phyloP scores from a whole-genome alignment of 2,113 vertebrate species.

The Dolichotis patagonum region DNA sequence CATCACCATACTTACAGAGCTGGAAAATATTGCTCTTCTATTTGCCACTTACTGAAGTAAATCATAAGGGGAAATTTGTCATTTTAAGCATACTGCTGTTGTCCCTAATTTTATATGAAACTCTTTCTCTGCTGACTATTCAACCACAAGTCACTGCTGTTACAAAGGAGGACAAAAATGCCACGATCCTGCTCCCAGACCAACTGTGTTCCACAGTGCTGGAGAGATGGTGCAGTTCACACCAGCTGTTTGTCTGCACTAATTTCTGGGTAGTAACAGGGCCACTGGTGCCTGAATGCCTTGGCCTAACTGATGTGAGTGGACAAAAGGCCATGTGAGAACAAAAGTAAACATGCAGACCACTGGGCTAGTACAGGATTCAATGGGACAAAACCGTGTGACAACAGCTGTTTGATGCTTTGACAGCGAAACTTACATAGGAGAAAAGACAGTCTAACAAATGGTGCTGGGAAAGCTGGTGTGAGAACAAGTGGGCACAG shows the following conservation, averaged over 20 bases:
- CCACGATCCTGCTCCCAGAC: not conserved
- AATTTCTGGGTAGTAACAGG: not conserved
- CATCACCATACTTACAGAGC: not conserved
- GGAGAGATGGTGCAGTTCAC: not conserved
- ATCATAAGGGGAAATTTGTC: not conserved
- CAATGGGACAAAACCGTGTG: no score
- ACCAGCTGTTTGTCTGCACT: not conserved
- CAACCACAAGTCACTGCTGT: not conserved
- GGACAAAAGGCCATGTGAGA: not conserved
- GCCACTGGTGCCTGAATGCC: no score
- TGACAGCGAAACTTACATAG: not conserved
- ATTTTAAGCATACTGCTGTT: constrained; percentile 13
- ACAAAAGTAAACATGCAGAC: not conserved
- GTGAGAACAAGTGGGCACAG: not conserved
- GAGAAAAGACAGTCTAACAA: not conserved
- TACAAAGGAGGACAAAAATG: not conserved
- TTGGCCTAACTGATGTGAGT: not conserved
- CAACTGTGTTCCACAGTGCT: accelerated
- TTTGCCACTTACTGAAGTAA: constrained; percentile 15
- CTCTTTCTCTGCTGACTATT: not conserved
- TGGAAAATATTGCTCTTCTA: constrained; percentile 23
- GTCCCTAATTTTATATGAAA: constrained; percentile 9
- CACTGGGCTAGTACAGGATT: not conserved
- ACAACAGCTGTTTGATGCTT: not conserved
- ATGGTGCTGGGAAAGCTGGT: not conserved